phyloP scores from a whole-genome alignment of 2,113 vertebrate species.

The Syrrhaptes paradoxus region DNA sequence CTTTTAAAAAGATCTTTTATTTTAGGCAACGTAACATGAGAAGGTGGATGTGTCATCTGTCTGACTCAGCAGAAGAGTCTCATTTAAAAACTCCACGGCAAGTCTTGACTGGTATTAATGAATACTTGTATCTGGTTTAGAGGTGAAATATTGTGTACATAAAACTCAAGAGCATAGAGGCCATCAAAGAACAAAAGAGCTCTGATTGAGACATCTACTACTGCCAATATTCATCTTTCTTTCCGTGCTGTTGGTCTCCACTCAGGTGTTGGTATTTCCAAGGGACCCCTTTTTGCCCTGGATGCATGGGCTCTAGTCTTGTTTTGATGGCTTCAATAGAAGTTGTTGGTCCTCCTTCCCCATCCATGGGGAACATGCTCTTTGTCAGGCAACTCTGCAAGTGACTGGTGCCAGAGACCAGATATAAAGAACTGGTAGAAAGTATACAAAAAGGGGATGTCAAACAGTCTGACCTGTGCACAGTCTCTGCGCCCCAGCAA shows the following conservation, averaged over 20 bases:
- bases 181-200: not conserved
- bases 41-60: constrained; percentile 17
- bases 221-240: not conserved
- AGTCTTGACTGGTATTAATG: constrained; percentile 12
- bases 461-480: not conserved
- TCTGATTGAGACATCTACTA: not conserved
- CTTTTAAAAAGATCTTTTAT: constrained; percentile 28
- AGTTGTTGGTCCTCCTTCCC: not conserved
- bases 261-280: not conserved
- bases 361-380: not conserved
- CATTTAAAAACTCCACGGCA: not conserved
- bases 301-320: not conserved
- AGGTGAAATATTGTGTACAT: not conserved
- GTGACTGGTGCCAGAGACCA: not conserved
- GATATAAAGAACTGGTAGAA: not conserved
- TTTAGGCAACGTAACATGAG: constrained; percentile 17
- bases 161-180: not conserved
- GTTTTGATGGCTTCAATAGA: not conserved
- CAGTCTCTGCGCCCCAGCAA: not conserved
- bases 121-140: not conserved
- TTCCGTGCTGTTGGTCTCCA: not conserved
- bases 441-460: not conserved
- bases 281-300: not conserved
- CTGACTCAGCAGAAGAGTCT: constrained; percentile 55
- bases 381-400: not conserved